These are phyloP conservation scores for Gnatocerus cornutus DNA, from an alignment of 2,888 invertebrate genomes.

Conservation along the genomic window DNA sequence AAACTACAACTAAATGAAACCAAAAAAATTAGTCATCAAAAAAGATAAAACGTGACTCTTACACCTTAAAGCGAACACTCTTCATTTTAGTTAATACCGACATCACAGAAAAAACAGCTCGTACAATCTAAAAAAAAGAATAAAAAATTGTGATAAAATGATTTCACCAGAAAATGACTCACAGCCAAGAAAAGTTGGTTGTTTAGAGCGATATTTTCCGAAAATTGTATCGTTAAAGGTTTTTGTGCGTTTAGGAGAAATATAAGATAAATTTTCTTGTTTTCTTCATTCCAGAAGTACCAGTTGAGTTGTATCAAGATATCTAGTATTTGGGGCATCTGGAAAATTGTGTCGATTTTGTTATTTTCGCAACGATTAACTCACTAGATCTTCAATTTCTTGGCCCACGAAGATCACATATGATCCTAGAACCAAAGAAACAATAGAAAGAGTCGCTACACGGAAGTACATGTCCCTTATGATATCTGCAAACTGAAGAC, in stretches of 20 bases:
- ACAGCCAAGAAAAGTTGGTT: slow-evolving; percentile 8
- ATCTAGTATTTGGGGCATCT: slow-evolving; percentile 4
- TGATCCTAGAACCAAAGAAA: neutral
- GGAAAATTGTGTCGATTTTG: neutral
- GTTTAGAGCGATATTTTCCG: slow-evolving; percentile 5
- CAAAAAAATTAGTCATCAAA: too few species aligned
- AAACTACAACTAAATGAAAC: too few species aligned
- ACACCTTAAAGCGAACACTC: neutral
- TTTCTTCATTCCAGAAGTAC: slow-evolving; percentile 18
- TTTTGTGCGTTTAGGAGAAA: neutral
- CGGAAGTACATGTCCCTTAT: neutral
- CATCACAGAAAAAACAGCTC: slow-evolving; percentile 12
- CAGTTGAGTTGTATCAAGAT: slow-evolving; percentile 2
- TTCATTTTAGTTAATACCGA: slow-evolving; percentile 3
- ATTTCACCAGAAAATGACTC: slow-evolving; percentile 7
- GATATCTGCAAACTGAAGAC: slow-evolving; percentile 9
- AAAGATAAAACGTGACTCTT: too few species aligned
- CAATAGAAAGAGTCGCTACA: neutral
- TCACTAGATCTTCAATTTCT: slow-evolving; percentile 10
- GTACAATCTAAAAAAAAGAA: slow-evolving; percentile 11
- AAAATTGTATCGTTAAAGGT: slow-evolving; percentile 1
- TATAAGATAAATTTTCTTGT: slow-evolving; percentile 17
- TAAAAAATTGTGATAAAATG: neutral
- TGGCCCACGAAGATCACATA: slow-evolving; percentile 1
- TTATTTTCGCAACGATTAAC: neutral